Evolutionary conservation across 37 sponge, comb jelly and placozoan genomes (phyloP), one percentile per base, ranked within the genome.

Genomic region (Beroe ovata): DNA sequence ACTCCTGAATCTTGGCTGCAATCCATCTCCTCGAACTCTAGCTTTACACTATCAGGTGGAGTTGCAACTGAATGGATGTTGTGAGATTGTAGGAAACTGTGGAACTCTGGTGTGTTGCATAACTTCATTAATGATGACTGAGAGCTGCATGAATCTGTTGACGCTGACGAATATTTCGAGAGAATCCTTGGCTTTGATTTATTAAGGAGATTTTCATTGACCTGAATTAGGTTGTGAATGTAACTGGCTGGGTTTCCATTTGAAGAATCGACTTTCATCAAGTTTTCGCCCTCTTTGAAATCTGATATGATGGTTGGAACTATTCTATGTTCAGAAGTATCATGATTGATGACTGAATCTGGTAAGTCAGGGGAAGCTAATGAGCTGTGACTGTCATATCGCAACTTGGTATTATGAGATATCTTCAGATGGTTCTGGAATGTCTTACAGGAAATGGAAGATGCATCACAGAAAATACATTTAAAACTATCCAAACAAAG

Each of bases 401-500:
- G 39, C 18, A 77, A 25, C 54, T 42, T 77, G 0, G 54, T 77
- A 39, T 42, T 19, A 40, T 77, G 84, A 14, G 42, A 16, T 14
- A 28, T 42, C 25, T 77, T 35, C 84, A 77, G 35, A 54, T 77
- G 84, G 1, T n/a, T 36, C 38, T 77, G 84, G 38, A 77, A 77
- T 19, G 84, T 77, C 21, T 77, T 77, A 25, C 84, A 77, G 28
- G 54, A 42, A 23, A 77, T 77, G 4, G 54, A 77, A 35, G 84
- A 25, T 6, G 84, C 25, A 42, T 39, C 42, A 41, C 84, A 77
- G 54, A 77, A 77, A 19, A 77, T 36, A 25, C 84, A 77, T n/a
- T 77, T 77, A 40, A 77, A 77, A 77, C 84, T 77, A 36, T 77
- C 84, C 25, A 77, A 35, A 29, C 84, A 77, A 14, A 77, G 47